These are phyloP conservation scores for Trichosurus vulpecula DNA, from an alignment of 2,797 vertebrate genomes.

Conservation along the genomic window DNA sequence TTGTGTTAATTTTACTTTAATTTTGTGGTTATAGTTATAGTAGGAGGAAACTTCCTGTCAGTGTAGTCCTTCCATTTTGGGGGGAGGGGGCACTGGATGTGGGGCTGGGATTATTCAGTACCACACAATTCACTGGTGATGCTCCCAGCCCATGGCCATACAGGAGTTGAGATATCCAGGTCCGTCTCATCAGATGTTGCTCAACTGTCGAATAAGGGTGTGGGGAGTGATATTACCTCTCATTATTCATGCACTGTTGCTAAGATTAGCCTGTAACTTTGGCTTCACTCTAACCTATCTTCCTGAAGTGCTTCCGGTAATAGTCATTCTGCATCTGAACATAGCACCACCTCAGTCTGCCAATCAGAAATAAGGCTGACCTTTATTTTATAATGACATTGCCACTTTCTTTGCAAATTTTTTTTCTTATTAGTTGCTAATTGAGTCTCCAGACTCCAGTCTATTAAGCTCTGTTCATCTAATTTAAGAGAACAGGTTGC, in stretches of 20 bases:
- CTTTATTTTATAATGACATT: conserved; percentile 32
- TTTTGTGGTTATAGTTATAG: not conserved
- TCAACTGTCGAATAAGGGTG: not conserved
- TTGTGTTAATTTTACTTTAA: not conserved
- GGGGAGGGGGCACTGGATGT: not conserved
- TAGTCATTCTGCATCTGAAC: conserved; percentile 41
- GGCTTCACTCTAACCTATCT: conserved; percentile 33
- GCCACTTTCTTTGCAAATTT: not conserved
- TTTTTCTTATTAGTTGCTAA: conserved; percentile 37
- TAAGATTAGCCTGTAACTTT: conserved; percentile 43
- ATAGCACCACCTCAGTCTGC: conserved; percentile 16
- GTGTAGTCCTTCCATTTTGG: not conserved
- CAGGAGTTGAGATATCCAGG: not conserved
- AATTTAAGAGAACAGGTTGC: not conserved
- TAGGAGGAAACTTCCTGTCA: not conserved
- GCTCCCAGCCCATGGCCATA: not conserved
- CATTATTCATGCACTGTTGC: conserved; percentile 3
- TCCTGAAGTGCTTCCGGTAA: conserved; percentile 9
- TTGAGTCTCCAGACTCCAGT: not conserved
- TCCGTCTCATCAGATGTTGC: not conserved
- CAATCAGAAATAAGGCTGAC: conserved; percentile 29
- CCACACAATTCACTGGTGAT: not conserved
- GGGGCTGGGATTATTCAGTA: not conserved
- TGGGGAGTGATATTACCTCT: not conserved
- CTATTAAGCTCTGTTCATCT: not conserved